A percentile compares a stretch with the other conserved stretches of the same genome.
Conservation (phyloP, 2,797 vertebrate genomes). For the Pitangus sulphuratus region DNA sequence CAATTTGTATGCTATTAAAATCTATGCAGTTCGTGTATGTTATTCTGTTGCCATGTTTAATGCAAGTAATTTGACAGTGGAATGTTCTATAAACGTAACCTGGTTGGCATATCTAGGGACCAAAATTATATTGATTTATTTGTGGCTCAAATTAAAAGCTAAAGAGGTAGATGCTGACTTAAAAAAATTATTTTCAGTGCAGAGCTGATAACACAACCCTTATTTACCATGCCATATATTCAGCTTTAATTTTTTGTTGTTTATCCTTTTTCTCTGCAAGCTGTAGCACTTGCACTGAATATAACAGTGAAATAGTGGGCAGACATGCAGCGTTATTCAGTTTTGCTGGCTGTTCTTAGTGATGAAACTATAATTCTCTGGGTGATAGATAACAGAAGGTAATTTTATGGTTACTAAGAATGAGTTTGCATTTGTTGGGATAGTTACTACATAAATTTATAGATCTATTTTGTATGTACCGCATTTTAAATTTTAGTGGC, state of each 20-base stretch:
- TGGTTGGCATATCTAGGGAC: neutral
- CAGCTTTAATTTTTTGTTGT: constrained; percentile 71
- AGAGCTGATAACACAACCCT: constrained; percentile 61
- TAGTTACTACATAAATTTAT: constrained; percentile 87
- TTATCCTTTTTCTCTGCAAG: constrained; percentile 62
- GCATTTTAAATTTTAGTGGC: constrained; percentile 83
- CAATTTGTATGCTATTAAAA: constrained; percentile 11
- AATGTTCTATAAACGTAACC: neutral
- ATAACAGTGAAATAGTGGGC: constrained; percentile 67
- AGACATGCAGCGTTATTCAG: constrained; percentile 71
- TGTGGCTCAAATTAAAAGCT: constrained; percentile 40
- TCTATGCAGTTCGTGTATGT: neutral
- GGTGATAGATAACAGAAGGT: constrained; percentile 86
- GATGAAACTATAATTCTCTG: constrained; percentile 82
- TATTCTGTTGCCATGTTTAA: constrained; percentile 3
- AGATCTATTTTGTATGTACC: constrained; percentile 82
- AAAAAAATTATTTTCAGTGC: constrained; percentile 36
- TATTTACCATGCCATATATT: constrained; percentile 71
- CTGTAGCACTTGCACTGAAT: constrained; percentile 53
- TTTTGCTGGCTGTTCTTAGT: constrained; percentile 73
- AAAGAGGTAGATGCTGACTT: constrained; percentile 37
- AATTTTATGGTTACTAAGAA: constrained; percentile 87
- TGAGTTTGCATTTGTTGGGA: constrained; percentile 84
- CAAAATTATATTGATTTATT: constrained; percentile 53
- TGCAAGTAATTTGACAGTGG: constrained; percentile 12